A percentile compares a stretch with the other conserved stretches of the same genome.
These are phyloP conservation scores for Scaptomyza montana DNA, from an alignment of 1,140 invertebrate genomes.

Conservation along the genomic window DNA sequence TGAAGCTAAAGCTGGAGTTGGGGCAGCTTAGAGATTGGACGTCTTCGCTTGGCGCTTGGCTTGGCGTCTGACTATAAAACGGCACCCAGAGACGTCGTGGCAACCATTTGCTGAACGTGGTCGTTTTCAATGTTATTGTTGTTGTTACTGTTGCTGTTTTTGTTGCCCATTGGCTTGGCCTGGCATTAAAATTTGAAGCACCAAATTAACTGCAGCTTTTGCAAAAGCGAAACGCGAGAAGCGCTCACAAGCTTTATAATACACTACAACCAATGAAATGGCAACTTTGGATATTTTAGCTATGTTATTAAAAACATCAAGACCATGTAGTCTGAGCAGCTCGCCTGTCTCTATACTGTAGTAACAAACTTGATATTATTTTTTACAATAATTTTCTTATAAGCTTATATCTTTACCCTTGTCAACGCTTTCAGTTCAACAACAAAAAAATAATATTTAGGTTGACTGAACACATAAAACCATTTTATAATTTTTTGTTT, in stretches of 20 bases:
- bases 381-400: too few species aligned
- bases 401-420: too few species aligned
- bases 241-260: conserved; percentile 60
- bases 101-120: conserved; percentile 62
- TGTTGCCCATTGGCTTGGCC: conserved; percentile 40
- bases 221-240: conserved; percentile 57
- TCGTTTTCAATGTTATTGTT: conserved; percentile 61
- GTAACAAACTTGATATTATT: too few species aligned
- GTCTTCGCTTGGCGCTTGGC: conserved; percentile 49
- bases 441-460: too few species aligned
- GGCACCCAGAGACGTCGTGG: conserved; percentile 61
- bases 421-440: background rate
- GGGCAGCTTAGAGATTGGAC: conserved; percentile 40
- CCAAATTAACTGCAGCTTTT: conserved; percentile 81
- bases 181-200: conserved; percentile 79
- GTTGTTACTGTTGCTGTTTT: conserved; percentile 46
- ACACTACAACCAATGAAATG: conserved; percentile 52
- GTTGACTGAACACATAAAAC: too few species aligned
- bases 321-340: too few species aligned
- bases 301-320: background rate
- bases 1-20: background rate
- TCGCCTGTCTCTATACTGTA: too few species aligned
- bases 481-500: too few species aligned
- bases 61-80: conserved; percentile 67
- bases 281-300: conserved; percentile 4